Evolutionary conservation across 2,797 vertebrate species (phyloP).

Genomic region (Anabas testudineus): DNA sequence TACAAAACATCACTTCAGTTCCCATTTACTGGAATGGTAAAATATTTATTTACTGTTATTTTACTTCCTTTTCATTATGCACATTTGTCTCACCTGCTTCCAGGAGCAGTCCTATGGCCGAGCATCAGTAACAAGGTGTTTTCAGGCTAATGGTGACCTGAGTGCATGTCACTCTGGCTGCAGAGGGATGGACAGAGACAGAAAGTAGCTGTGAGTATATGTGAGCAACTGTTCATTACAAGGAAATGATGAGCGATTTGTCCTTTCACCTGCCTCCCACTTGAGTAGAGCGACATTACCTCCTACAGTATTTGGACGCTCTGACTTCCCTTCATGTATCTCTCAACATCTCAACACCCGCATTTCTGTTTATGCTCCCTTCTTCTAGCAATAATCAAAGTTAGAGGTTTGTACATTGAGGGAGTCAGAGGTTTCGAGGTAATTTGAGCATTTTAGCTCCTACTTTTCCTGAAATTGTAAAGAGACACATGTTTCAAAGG

Average conservation of each 20-base stretch:
- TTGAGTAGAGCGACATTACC: no score
- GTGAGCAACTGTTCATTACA: slow-evolving; percentile 38
- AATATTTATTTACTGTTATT: neutral
- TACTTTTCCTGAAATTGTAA: neutral
- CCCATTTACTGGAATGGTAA: neutral
- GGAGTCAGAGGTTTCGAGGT: neutral
- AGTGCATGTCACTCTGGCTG: slow-evolving; percentile 22
- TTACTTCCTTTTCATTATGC: neutral
- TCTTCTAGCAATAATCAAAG: neutral
- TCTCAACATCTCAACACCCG: no score
- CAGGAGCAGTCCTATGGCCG: slow-evolving; percentile 37
- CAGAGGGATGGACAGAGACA: slow-evolving; percentile 14
- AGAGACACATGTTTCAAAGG: neutral
- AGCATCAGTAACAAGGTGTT: slow-evolving; percentile 36
- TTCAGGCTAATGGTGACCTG: slow-evolving; percentile 12
- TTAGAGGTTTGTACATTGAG: neutral
- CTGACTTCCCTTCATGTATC: slow-evolving; percentile 5
- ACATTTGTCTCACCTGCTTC: slow-evolving; percentile 7
- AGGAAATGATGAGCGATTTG: slow-evolving; percentile 28
- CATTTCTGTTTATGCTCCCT: slow-evolving; percentile 5
- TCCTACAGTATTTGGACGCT: neutral
- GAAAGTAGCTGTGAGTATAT: neutral
- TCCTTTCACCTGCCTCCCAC: slow-evolving; percentile 39
- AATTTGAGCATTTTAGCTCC: neutral
- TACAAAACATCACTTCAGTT: neutral